Base-by-base conservation (phyloP, 2,113 vertebrate genomes). In the Poecile atricapillus region DNA sequence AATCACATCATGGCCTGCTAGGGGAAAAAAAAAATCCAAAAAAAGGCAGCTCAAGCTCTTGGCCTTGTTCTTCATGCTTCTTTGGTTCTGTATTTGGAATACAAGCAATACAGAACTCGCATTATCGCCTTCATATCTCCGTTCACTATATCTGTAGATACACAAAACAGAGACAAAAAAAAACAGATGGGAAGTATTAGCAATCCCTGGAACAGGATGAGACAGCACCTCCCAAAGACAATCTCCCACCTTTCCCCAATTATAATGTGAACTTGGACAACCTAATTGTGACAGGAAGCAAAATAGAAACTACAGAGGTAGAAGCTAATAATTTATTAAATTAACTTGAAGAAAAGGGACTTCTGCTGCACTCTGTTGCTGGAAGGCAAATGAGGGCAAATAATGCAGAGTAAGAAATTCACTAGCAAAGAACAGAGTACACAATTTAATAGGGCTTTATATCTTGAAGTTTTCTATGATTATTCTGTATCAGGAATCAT, bases 41-140 rank as follows among this genome's bases (percentile, higher is more conserved):
- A 44, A 43, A 18, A 28, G 10, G 25, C 5, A 25, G 24, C 8
- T 56, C 46, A 60, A 83, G 55, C 7, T 70, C 60, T 90, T 70
- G 59, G 50, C 33, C 53, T 71, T 37, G n/a, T 5, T 93, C 77
- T 87, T 98, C 95, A 98, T 31, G 37, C 85, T 87, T 83, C 91
- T 83, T 97, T 98, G 83, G 79, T 63, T 94, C 98, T 98, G 96
- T 99, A 98, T 91, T 97, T 99, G 94, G 92, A 97, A 81, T 99
- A 99, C 58, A 99, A 96, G 76, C 98, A 93, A 43, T 99, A 99
- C 27, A 99, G 98, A 90, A 99, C 93, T 68, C 98, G 96, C 97
- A 99, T 91, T 2, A 98, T 98, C 60, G 98, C 91, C 74, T 97
- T 95, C 33, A 46, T 3, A 30, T 99, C 98, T 97, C 98, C 97